Base-by-base conservation (phyloP, 2,888 invertebrate species). In the Drosophila merina region DNA sequence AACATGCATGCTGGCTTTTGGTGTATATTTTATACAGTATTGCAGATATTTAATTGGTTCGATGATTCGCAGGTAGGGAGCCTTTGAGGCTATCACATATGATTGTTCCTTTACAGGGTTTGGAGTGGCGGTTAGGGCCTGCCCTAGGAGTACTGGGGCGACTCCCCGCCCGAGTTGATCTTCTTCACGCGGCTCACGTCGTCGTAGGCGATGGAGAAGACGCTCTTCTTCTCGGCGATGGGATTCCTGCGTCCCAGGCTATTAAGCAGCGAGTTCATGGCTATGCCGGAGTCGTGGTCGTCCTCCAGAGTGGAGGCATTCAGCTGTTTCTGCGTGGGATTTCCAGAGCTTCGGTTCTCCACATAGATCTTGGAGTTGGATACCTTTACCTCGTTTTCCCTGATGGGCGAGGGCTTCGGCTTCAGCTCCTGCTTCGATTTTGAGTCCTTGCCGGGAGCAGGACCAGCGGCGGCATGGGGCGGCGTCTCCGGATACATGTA, bases 201-300 rank as follows among this genome's bases (percentile, higher is more conserved):
- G 87, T 96, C 96, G 89, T 97, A 98, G 0, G 97, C 97, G 77
- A 98, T 98, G 6, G 97, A 97, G 88, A 98, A 98, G 30, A 98
- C 95, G 89, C 97, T 97, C 89, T 97, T 97, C 92, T 97, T 98
- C 86, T 97, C 97, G 4, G 95, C 94, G 69, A 95, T 95, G 14
- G 95, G 94, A 82, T 95, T 93, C 71, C 95, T 92, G 71, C 94
- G 93, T 7, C 94, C 93, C 84, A 94, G 93, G 68, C 93, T 93
- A 49, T 93, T 92, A 66, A 94, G 92, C 14, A 92, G 63, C 0
- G 94, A 93, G 54, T 95, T 94, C 93, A 96, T 94, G 6, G 95
- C 95, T 75, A 96, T 96, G 0, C 96, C 96, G 0, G 96, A 95
- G 89, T 96, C 96, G 36, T 93, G 93, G 86, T 96, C 95, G 84